Evolutionary conservation across 2,797 vertebrate species (phyloP).

Genomic region (Hydrophis major): DNA sequence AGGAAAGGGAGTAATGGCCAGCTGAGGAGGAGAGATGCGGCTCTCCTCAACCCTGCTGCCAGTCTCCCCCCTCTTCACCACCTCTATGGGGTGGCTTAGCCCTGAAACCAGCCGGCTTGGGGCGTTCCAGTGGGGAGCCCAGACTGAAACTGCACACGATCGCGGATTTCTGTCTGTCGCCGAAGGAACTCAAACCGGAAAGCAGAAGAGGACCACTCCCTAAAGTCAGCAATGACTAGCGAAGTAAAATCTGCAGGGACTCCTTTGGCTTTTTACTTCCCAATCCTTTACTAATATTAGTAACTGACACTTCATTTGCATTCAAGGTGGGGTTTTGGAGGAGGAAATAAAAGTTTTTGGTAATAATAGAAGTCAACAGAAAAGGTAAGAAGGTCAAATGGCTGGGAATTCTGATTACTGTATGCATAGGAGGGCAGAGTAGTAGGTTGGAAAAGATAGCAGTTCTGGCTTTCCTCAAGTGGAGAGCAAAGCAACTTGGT

Average conservation of each 20-base stretch:
- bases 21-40: too few species aligned
- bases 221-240: not conserved
- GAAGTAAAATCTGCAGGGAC: not conserved
- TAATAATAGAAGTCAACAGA: not conserved
- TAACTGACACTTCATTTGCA: not conserved
- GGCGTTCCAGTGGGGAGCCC: too few species aligned
- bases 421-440: not conserved
- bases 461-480: not conserved
- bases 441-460: not conserved
- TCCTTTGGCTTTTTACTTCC: not conserved
- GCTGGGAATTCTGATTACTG: not conserved
- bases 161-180: too few species aligned
- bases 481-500: not conserved
- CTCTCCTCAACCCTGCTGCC: too few species aligned
- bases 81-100: too few species aligned
- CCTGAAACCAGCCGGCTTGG: too few species aligned
- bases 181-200: too few species aligned
- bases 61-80: too few species aligned
- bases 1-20: too few species aligned
- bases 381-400: not conserved
- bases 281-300: not conserved
- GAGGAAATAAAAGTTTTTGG: not conserved
- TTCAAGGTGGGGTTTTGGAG: not conserved
- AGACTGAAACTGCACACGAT: too few species aligned
- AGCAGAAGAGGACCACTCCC: not conserved